Evolutionary conservation across 2,113 vertebrate genomes (phyloP), one percentile per base, ranked within the genome.

Genomic region (Myiopsitta monachus): DNA sequence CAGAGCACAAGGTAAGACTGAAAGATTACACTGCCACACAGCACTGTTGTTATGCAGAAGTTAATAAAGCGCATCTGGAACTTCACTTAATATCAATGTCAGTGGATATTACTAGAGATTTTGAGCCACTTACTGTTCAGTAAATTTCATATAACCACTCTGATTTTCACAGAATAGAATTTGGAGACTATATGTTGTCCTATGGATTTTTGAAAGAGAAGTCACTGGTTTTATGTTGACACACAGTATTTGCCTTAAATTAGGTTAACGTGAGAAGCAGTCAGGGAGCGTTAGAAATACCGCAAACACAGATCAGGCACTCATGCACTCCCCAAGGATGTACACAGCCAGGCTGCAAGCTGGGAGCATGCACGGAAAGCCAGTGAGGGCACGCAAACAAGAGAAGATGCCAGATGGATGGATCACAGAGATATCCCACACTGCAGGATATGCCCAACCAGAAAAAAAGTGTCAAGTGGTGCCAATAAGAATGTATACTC

Each of bases 181-280:
- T 47, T 67, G 30, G 87, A 95, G 91, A 95, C 96, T 92, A 87
- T 69, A 81, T 38, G 52, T 51, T 47, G 51, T 84, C 67, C 39
- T 51, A 49, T 1, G 33, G 90, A 88, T 80, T 82, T 91, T 82
- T 75, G 10, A 62, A 89, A 62, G 10, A 68, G 72, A 92, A 92
- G 38, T 38, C 81, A 68, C 36, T 0, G 9, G 8, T 51, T 69
- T 84, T 84, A 85, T 88, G 87, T 93, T 83, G 77, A 88, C 49
- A 87, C 0, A 0, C 1, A 3, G 31, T 28, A 54, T 89, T 89
- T 82, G 12, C 44, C 76, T 84, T 70, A 85, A 85, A 74, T 49
- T 54, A 46, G 67, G 62, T 89, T 89, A 92, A 67, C 6, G 17
- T 66, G 78, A 95, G 96, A 88, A 97, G 89, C 83, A 94, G 89